Conservation (phyloP, 2,888 invertebrate species). For the Cataglyphis altisquamis region DNA sequence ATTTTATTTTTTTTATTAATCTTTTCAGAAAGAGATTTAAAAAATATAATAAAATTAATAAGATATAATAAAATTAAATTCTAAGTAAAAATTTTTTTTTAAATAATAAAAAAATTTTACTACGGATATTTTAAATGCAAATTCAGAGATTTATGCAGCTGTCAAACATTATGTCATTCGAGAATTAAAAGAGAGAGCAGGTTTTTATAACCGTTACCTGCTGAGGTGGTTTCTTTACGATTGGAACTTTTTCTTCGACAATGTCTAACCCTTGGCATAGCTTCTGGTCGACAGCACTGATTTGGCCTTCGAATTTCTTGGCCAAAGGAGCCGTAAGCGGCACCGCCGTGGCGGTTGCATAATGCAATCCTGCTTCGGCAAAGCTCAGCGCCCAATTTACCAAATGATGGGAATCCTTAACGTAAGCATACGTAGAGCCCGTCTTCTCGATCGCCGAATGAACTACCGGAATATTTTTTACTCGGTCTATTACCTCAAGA, state of each 20-base stretch:
- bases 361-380: slow-evolving; percentile 87
- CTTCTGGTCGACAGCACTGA: slow-evolving; percentile 87
- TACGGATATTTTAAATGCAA: background rate
- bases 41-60: background rate
- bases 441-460: slow-evolving; percentile 84
- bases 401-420: slow-evolving; percentile 87
- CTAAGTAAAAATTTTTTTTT: background rate
- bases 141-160: background rate
- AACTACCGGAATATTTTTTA: slow-evolving; percentile 82
- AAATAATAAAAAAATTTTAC: background rate
- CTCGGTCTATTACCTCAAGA: slow-evolving; percentile 83
- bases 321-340: slow-evolving; percentile 87
- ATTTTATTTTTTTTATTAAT: background rate
- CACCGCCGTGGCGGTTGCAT: slow-evolving; percentile 87
- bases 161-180: background rate
- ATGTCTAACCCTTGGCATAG: slow-evolving; percentile 88
- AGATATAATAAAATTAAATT: background rate
- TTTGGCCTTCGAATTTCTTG: slow-evolving; percentile 87
- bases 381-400: slow-evolving; percentile 88
- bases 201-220: slow-evolving; percentile 84
- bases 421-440: slow-evolving; percentile 82
- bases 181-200: background rate
- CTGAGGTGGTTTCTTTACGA: slow-evolving; percentile 87
- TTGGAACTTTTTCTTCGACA: slow-evolving; percentile 88
- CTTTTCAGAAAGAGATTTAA: background rate